These are phyloP conservation scores for Sympetrum striolatum DNA, from an alignment of 2,888 invertebrate species.

Conservation along the genomic window DNA sequence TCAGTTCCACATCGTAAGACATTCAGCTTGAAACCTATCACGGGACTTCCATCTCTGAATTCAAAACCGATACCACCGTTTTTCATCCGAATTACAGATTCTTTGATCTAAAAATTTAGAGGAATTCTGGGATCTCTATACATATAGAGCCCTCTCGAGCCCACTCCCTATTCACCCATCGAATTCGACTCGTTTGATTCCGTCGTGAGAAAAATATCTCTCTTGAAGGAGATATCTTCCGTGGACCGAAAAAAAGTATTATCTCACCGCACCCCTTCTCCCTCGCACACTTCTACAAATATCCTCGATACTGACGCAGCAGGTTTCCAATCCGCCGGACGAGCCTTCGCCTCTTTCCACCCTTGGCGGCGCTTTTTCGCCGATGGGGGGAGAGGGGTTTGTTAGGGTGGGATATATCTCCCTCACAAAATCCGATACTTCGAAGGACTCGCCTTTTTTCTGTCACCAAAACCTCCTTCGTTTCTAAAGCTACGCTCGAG, in stretches of 20 bases:
- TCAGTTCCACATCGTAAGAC: too few species aligned
- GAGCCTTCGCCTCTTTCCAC: not conserved
- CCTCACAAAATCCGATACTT: not conserved
- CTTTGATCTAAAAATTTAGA: too few species aligned
- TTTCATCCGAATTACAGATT: too few species aligned
- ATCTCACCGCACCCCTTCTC: not conserved
- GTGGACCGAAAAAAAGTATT: not conserved
- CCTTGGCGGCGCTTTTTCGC: not conserved
- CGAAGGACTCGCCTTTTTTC: not conserved
- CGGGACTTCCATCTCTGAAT: too few species aligned
- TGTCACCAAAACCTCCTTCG: not conserved
- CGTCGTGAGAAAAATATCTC: too few species aligned
- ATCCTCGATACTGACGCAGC: slow-evolving; percentile 20
- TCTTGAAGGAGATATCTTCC: not conserved
- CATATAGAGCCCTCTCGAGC: too few species aligned
- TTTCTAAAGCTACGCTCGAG: not conserved
- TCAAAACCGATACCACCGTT: too few species aligned
- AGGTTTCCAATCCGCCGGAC: not conserved
- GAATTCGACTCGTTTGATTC: not conserved
- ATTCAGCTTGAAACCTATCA: too few species aligned
- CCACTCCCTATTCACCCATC: not conserved
- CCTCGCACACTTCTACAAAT: not conserved
- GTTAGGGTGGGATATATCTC: not conserved
- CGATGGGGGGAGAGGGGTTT: not conserved
- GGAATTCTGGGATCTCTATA: too few species aligned